Conservation (phyloP, 1,140 invertebrate species). For the Rhyzopertha dominica region DNA sequence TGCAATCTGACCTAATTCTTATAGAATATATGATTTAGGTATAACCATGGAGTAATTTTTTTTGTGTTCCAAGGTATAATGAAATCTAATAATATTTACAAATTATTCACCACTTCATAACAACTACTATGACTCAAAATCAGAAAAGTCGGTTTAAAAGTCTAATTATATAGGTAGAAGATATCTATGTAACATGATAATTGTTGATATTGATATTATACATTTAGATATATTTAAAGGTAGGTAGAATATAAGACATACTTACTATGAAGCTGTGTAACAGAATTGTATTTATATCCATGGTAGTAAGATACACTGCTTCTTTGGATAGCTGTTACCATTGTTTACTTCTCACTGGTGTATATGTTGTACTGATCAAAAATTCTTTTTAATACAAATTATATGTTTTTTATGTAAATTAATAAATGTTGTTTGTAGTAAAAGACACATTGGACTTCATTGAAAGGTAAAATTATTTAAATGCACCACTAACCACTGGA, state of each 20-base stretch:
- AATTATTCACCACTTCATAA: too few species aligned
- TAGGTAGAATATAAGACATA: constrained; percentile 15
- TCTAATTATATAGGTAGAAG: too few species aligned
- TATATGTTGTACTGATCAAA: background rate
- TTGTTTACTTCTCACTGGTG: background rate
- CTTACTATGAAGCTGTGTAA: constrained; percentile 27
- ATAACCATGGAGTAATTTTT: too few species aligned
- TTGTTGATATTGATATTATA: too few species aligned
- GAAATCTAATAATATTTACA: too few species aligned
- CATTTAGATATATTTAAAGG: constrained; percentile 12
- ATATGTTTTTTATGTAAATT: background rate
- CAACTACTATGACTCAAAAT: too few species aligned
- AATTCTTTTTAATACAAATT: background rate
- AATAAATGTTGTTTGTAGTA: constrained; percentile 1
- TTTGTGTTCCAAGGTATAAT: too few species aligned
- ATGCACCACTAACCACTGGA: background rate
- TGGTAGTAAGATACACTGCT: constrained; percentile 25
- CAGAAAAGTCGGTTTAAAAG: too few species aligned
- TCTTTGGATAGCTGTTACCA: background rate
- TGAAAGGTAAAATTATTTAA: background rate
- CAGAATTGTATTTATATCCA: constrained; percentile 27
- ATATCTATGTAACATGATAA: too few species aligned
- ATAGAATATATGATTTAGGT: too few species aligned
- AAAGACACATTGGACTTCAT: background rate
- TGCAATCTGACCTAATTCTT: too few species aligned